Base-by-base conservation (phyloP, 2,888 invertebrate genomes). In the Poecilus cupreus region DNA sequence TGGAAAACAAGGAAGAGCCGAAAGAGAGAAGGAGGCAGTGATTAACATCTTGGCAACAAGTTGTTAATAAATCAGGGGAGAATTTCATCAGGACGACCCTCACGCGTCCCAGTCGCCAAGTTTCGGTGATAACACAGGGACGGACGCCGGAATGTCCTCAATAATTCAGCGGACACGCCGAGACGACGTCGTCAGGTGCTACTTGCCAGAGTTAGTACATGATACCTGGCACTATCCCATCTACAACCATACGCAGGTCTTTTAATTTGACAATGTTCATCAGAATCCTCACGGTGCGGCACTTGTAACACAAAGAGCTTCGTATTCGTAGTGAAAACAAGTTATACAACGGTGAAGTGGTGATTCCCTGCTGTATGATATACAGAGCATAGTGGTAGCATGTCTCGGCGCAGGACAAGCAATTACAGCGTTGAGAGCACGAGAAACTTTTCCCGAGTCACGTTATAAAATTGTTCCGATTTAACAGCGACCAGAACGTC, bases 11-110 rank as follows among this genome's bases (percentile, higher is more conserved):
- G 51, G 32, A 24, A 74, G 46, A 74, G 32, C 10, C 20, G 26
- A 46, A 16, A 49, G 60, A 77, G 77, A 60, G 37, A 32, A 60
- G 39, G 46, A 57, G 60, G n/a, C 22, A 75, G 80, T 80, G 80
- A 80, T 80, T 80, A 80, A 80, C 80, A 80, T 80, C 80, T 80
- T 80, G 54, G 80, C 80, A 80, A 80, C 80, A 80, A 80, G 80
- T 80, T 80, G 80, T 72, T 80, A 80, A 80, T 80, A 80, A 80
- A 80, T 80, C 80, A 80, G 72, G 80, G 74, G 80, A 57, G 80
- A 80, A 80, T 80, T 80, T 80, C 80, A 80, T 80, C 80, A 74
- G 60, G 60, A 24, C 80, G 74, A 57, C 80, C 74, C 72, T 54
- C 80, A 39, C 54, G 49, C 51, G 68, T 68, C 75, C 60, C 60